These are phyloP conservation scores for Hemichromis elongatus DNA, from an alignment of 2,113 vertebrate species.

Conservation along the genomic window DNA sequence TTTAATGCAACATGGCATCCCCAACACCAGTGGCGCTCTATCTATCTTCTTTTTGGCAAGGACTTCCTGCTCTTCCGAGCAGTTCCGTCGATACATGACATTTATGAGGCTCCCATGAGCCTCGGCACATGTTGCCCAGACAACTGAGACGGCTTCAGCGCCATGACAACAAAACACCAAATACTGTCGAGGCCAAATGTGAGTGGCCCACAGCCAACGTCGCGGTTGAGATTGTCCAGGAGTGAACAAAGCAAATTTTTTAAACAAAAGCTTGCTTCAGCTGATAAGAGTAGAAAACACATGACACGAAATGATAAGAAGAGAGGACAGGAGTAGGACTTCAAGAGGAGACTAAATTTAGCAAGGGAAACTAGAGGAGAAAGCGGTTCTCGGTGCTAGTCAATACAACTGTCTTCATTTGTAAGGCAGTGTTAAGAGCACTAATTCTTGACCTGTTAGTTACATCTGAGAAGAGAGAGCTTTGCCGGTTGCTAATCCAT, in stretches of 20 bases:
- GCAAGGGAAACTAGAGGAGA: constrained; percentile 14
- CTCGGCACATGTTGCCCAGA: constrained; percentile 57
- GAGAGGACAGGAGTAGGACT: neutral
- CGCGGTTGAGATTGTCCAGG: neutral
- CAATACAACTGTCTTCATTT: constrained; percentile 68
- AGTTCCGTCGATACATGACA: constrained; percentile 58
- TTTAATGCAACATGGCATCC: constrained; percentile 64
- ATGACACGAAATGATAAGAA: constrained; percentile 1
- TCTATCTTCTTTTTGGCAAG: constrained; percentile 56
- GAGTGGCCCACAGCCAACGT: constrained; percentile 32
- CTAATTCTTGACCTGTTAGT: constrained; percentile 75
- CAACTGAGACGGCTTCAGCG: constrained; percentile 58
- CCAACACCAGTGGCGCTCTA: constrained; percentile 58
- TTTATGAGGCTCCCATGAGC: constrained; percentile 63
- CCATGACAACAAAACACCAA: constrained; percentile 67
- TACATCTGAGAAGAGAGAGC: constrained; percentile 70
- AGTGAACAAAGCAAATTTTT: constrained; percentile 7
- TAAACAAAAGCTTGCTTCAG: constrained; percentile 24
- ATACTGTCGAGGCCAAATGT: constrained; percentile 36
- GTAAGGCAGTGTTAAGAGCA: constrained; percentile 61
- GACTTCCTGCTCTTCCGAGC: constrained; percentile 56
- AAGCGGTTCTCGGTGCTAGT: constrained; percentile 28
- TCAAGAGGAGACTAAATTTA: neutral
- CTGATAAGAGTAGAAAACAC: constrained; percentile 32
- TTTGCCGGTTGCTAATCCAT: constrained; percentile 71